These are phyloP conservation scores for Phataginus tetradactyla DNA, from an alignment of 2,797 vertebrate species.

Conservation along the genomic window DNA sequence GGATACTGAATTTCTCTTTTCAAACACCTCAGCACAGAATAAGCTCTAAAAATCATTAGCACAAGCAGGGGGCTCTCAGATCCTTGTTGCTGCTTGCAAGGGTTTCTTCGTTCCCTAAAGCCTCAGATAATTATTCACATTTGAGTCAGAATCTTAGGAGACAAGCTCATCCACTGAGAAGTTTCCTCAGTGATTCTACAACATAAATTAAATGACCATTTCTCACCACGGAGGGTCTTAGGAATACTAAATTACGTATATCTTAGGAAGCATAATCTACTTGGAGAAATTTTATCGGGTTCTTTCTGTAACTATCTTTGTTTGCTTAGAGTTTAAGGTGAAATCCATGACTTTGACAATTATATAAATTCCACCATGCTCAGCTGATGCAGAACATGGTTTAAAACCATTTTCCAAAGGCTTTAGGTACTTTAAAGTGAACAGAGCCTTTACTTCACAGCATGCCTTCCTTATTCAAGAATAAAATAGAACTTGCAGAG, in stretches of 20 bases:
- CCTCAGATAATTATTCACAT: background rate
- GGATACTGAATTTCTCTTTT: slow-evolving; percentile 4
- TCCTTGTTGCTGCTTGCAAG: background rate
- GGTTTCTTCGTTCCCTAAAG: background rate
- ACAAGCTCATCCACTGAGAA: background rate
- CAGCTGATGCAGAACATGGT: slow-evolving; percentile 72
- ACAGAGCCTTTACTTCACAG: slow-evolving; percentile 75
- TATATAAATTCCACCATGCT: slow-evolving; percentile 70
- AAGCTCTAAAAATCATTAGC: background rate
- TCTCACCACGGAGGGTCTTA: background rate
- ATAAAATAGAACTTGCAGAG: slow-evolving; percentile 78
- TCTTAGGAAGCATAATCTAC: background rate
- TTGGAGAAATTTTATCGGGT: background rate
- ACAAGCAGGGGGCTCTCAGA: background rate
- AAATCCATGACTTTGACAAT: slow-evolving; percentile 79
- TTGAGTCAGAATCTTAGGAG: background rate
- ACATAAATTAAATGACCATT: slow-evolving; percentile 45
- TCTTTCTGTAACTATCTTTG: slow-evolving; percentile 57
- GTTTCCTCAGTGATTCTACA: background rate
- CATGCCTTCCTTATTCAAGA: slow-evolving; percentile 77
- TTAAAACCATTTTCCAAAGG: slow-evolving; percentile 74
- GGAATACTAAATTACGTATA: background rate
- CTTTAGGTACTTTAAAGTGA: slow-evolving; percentile 76
- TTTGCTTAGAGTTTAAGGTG: slow-evolving; percentile 70
- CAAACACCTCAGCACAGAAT: background rate